Evolutionary conservation across 2,113 vertebrate species (phyloP).

Genomic region (Lagopus leucura): DNA sequence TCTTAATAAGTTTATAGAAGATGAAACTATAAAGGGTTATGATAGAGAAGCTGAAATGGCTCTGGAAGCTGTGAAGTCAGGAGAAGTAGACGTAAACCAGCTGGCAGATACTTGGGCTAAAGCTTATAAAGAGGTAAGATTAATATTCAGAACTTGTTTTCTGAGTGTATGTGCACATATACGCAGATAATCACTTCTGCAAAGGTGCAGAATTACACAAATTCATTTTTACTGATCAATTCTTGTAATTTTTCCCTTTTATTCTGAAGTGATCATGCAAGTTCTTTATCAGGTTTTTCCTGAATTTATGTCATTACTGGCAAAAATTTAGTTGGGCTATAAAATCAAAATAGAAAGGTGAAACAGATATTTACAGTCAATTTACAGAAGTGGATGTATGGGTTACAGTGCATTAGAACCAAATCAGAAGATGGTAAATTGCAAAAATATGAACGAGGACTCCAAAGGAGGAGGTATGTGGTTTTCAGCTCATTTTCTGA

Average conservation of each 20-base stretch:
- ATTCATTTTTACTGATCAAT: not conserved
- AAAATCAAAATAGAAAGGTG: not conserved
- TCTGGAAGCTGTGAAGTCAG: conserved; percentile 85
- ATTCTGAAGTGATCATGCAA: not conserved
- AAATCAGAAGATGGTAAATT: not conserved
- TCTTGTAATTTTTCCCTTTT: not conserved
- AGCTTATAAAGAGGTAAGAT: conserved; percentile 89
- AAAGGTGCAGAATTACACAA: not conserved
- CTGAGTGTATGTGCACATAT: not conserved
- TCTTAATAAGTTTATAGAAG: conserved; percentile 85
- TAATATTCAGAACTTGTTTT: not conserved
- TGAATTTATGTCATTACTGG: not conserved
- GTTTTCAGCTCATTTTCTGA: not conserved
- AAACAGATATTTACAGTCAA: not conserved
- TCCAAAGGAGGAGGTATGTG: not conserved
- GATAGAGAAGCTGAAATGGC: conserved; percentile 88
- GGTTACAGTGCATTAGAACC: not conserved
- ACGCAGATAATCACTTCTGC: not conserved
- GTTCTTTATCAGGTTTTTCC: not conserved
- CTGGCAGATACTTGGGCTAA: conserved; percentile 88
- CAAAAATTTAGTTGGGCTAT: not conserved
- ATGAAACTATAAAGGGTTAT: conserved; percentile 86
- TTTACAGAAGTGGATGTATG: not conserved
- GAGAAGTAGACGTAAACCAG: conserved; percentile 85
- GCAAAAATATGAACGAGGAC: not conserved